These are phyloP conservation scores for Prunella fulvescens DNA, from an alignment of 2,113 vertebrate species.

Conservation along the genomic window DNA sequence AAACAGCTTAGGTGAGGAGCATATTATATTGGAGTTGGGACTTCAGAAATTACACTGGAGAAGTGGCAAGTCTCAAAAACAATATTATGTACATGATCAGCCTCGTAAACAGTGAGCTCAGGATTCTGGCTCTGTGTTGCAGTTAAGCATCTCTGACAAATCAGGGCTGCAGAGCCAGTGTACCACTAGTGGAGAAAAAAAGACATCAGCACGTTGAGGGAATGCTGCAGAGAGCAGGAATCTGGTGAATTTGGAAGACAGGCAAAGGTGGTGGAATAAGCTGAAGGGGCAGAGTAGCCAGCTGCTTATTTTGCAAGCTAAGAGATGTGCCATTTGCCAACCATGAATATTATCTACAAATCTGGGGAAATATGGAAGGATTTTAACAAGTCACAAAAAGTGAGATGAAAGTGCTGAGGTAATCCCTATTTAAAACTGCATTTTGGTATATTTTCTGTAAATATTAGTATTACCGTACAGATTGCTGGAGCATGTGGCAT, in stretches of 20 bases:
- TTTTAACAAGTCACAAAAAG: background rate
- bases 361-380: background rate
- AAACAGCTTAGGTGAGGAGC: constrained; percentile 20
- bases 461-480: background rate
- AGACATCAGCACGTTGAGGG: fast-evolving
- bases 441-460: background rate
- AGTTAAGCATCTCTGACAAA: background rate
- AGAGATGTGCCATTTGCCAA: background rate
- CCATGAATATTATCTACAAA: background rate
- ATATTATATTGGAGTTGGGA: constrained; percentile 21
- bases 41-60: constrained; percentile 18
- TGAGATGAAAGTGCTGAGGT: background rate
- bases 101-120: background rate
- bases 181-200: background rate
- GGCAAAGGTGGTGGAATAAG: background rate
- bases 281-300: background rate
- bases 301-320: background rate
- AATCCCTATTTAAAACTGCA: background rate
- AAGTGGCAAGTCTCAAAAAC: constrained; percentile 5
- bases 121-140: background rate
- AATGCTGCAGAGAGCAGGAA: background rate
- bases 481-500: background rate
- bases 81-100: background rate
- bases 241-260: background rate
- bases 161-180: background rate